Conservation (phyloP, 2,797 vertebrate genomes). For the Ctenopoma kingsleyae region DNA sequence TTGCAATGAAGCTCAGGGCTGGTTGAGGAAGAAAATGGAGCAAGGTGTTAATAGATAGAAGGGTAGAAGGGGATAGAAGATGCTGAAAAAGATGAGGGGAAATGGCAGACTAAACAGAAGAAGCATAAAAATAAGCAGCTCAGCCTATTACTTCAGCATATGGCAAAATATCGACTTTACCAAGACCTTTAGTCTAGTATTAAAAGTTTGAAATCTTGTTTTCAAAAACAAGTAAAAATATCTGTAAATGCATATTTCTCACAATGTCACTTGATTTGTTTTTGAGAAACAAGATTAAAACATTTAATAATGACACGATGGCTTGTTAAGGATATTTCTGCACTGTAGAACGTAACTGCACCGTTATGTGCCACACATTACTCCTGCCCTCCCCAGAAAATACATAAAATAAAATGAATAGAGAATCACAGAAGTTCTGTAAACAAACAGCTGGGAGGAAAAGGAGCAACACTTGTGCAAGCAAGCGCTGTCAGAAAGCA, state of each 20-base stretch:
- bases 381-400: constrained; percentile 44
- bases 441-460: constrained; percentile 78
- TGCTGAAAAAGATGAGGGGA: constrained; percentile 49
- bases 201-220: constrained; percentile 60
- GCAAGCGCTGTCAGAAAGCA: constrained; percentile 91
- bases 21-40: constrained; percentile 46
- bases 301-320: constrained; percentile 42
- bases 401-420: constrained; percentile 26
- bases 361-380: constrained; percentile 53
- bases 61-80: too few species aligned
- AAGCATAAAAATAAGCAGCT: constrained; percentile 59
- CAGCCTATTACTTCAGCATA: constrained; percentile 44
- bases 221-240: constrained; percentile 35
- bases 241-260: constrained; percentile 4
- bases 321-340: constrained; percentile 64
- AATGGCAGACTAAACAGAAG: constrained; percentile 45
- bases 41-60: constrained; percentile 23
- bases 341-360: constrained; percentile 43
- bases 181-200: constrained; percentile 46
- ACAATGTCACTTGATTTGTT: constrained; percentile 8
- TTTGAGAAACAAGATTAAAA: constrained; percentile 60
- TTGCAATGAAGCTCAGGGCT: constrained; percentile 51
- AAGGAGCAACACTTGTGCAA: constrained; percentile 87
- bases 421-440: constrained; percentile 56
- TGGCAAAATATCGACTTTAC: constrained; percentile 50